A percentile compares a stretch with the other conserved stretches of the same genome.
Evolutionary conservation across 2,113 vertebrate genomes (phyloP).

Genomic region (Ginglymostoma cirratum): DNA sequence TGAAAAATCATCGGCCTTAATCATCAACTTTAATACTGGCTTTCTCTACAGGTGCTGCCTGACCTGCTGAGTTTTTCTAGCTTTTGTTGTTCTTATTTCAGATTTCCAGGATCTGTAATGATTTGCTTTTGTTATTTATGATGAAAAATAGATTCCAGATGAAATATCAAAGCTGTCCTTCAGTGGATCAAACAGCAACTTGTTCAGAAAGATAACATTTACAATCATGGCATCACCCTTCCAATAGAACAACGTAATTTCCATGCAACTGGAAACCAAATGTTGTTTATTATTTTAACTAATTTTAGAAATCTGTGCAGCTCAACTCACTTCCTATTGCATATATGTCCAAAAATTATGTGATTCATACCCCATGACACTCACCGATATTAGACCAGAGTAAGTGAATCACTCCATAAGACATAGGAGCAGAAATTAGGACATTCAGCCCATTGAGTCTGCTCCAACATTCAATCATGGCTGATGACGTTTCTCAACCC

Average conservation of each 20-base stretch:
- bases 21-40: too few species aligned
- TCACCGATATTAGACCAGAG: background rate
- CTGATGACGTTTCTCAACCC: too few species aligned
- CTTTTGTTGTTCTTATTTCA: too few species aligned
- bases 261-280: background rate
- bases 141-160: background rate
- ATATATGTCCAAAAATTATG: background rate
- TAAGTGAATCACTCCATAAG: background rate
- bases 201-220: background rate
- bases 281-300: background rate
- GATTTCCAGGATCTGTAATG: too few species aligned
- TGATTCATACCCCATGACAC: background rate
- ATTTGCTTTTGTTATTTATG: too few species aligned
- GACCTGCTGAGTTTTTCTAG: too few species aligned
- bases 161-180: background rate
- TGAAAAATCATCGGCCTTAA: too few species aligned
- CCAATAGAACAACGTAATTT: background rate
- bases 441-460: too few species aligned
- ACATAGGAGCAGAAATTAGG: too few species aligned
- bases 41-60: too few species aligned
- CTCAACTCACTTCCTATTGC: background rate
- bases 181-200: background rate
- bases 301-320: background rate
- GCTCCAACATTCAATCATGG: too few species aligned
- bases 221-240: background rate